Conservation (phyloP, 2,888 invertebrate genomes). For the Pomacea canaliculata region DNA sequence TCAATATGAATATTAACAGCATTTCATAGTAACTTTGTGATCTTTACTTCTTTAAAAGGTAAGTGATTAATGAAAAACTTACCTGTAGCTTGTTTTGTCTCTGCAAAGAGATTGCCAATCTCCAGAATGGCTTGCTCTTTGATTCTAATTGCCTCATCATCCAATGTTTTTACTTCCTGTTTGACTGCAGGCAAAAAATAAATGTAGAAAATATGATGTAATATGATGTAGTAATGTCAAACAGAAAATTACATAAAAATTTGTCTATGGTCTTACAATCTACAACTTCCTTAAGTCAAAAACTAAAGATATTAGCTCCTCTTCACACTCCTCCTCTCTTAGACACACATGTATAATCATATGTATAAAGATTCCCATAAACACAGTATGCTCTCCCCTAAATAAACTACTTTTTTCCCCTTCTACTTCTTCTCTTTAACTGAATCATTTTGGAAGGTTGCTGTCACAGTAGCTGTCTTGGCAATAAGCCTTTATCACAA, state of each 20-base stretch:
- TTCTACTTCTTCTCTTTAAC: too few species aligned
- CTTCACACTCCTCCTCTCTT: too few species aligned
- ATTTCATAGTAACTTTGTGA: too few species aligned
- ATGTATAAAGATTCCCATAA: too few species aligned
- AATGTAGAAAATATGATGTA: not conserved
- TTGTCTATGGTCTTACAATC: not conserved
- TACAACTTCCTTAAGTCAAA: not conserved
- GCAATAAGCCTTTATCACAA: too few species aligned
- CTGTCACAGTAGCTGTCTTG: too few species aligned
- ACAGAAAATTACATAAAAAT: not conserved
- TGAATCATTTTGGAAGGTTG: too few species aligned
- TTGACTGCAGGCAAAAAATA: conserved; percentile 55
- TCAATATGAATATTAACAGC: too few species aligned
- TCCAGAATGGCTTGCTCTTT: conserved; percentile 95
- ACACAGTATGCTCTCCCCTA: too few species aligned
- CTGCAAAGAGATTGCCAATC: conserved; percentile 90
- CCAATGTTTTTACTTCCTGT: conserved; percentile 58
- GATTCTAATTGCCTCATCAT: conserved; percentile 90
- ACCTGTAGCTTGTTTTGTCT: conserved; percentile 87
- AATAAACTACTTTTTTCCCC: too few species aligned
- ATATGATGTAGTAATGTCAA: not conserved
- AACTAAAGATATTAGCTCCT: not conserved
- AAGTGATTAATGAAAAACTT: conserved; percentile 34
- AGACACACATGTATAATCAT: too few species aligned
- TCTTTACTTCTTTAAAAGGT: too few species aligned